A percentile compares a stretch with the other conserved stretches of the same genome.
Evolutionary conservation across 2,113 vertebrate genomes (phyloP).

Genomic region (Onychostruthus taczanowskii): DNA sequence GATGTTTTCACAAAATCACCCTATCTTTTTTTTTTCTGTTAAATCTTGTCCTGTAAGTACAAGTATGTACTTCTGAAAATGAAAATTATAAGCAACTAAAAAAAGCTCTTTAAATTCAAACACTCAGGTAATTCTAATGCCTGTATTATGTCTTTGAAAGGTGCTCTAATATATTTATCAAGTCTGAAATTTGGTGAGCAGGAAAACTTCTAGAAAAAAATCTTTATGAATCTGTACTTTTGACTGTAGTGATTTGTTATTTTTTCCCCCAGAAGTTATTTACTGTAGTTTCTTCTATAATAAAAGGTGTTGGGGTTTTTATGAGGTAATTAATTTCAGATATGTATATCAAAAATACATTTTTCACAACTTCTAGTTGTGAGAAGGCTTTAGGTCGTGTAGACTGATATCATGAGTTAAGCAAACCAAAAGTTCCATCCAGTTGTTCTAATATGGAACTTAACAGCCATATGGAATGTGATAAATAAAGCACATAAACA

Average conservation of each 20-base stretch:
- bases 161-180: background rate
- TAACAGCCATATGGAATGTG: background rate
- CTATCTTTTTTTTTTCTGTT: background rate
- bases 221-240: background rate
- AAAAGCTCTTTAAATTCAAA: background rate
- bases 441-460: background rate
- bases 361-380: background rate
- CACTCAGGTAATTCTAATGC: background rate
- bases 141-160: background rate
- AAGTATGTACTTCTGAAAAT: background rate
- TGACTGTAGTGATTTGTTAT: background rate
- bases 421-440: background rate
- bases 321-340: background rate
- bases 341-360: background rate
- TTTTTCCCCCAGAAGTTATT: background rate
- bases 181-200: background rate
- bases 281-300: background rate
- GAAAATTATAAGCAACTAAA: background rate
- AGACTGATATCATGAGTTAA: background rate
- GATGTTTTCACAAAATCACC: background rate
- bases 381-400: background rate
- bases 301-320: background rate
- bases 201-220: background rate
- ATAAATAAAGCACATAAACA: background rate
- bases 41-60: background rate